Base-by-base conservation (phyloP, 2,888 invertebrate genomes). In the Cataglyphis livida region DNA sequence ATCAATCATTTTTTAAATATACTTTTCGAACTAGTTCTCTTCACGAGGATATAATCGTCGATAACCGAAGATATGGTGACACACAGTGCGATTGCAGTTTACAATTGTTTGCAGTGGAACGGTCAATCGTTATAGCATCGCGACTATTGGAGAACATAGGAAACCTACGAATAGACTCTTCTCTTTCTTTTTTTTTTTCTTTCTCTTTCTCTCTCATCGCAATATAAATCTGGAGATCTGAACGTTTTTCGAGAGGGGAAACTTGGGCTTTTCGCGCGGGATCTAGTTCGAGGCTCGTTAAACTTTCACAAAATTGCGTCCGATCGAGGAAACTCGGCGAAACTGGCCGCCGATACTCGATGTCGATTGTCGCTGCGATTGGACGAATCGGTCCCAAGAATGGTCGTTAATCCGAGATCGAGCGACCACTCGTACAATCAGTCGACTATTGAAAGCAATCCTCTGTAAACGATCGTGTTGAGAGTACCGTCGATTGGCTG, bases 381-480 rank as follows among this genome's bases (percentile, higher is more conserved):
- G 88, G 70, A 35, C 61, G 83, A 79, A 61, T 81, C 84, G 73
- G 66, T 82, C 83, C 44, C 64, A 68, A 84, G 74, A 59, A 35
- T 51, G 64, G 73, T 83, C 87, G 81, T 88, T 87, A 85, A 87
- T 82, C 78, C 83, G 68, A 38, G 70, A 66, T 38, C 68, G 62
- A 61, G 15, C 70, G 64, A 84, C 64, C 78, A 70, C 82, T 78
- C 68, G 79, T 71, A 88, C 86, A 85, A 86, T 88, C 85, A 84
- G 59, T 57, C 9, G 65, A 48, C 64, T 59, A 76, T 70, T 68
- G 78, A 82, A 85, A 83, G 71, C 65, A 75, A 59, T 75, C 74
- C 74, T 75, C 32, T 65, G 38, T n/a, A 41, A 28, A 59, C 32
- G 54, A n/a, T 38, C 38, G 21, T 12, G 41, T 18, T 25, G 62